Conservation (phyloP, 2,113 vertebrate genomes). For the Otocyon megalotis region DNA sequence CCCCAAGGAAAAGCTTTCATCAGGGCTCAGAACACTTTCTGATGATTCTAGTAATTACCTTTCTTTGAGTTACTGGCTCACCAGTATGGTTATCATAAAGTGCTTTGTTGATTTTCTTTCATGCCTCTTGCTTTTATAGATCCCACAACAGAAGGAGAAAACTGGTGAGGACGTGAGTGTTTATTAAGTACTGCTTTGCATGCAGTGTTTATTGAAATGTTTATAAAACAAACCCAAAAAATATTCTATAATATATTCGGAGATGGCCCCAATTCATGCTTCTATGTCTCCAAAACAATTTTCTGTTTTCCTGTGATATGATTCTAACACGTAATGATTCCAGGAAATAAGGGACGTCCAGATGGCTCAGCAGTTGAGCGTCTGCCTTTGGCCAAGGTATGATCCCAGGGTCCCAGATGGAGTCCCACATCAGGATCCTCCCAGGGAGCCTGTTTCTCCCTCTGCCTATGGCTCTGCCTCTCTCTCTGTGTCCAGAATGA, state of each 20-base stretch:
- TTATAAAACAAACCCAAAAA: constrained; percentile 39
- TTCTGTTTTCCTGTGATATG: not conserved
- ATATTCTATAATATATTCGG: not conserved
- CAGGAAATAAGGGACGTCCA: not conserved
- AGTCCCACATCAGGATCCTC: too few relatives aligned
- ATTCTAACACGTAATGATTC: not conserved
- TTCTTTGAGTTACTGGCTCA: constrained; percentile 64
- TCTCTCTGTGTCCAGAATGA: too few relatives aligned
- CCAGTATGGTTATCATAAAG: constrained; percentile 24
- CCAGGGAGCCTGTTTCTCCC: too few relatives aligned
- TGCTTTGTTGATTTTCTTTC: constrained; percentile 40
- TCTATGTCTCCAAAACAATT: not conserved
- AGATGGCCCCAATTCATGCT: not conserved
- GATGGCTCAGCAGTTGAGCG: too few relatives aligned
- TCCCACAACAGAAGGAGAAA: constrained; percentile 4
- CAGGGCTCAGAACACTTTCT: constrained; percentile 63
- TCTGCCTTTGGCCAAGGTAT: too few relatives aligned
- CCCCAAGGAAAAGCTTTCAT: constrained; percentile 71
- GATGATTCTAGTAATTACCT: constrained; percentile 75
- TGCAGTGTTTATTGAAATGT: constrained; percentile 55
- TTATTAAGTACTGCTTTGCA: constrained; percentile 13
- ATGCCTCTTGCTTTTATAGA: constrained; percentile 39
- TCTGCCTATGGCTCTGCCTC: too few relatives aligned
- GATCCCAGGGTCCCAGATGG: too few relatives aligned
- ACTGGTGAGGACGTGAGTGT: not conserved